phyloP scores from a whole-genome alignment of 2,113 vertebrate species.

The Dasypus novemcinctus region DNA sequence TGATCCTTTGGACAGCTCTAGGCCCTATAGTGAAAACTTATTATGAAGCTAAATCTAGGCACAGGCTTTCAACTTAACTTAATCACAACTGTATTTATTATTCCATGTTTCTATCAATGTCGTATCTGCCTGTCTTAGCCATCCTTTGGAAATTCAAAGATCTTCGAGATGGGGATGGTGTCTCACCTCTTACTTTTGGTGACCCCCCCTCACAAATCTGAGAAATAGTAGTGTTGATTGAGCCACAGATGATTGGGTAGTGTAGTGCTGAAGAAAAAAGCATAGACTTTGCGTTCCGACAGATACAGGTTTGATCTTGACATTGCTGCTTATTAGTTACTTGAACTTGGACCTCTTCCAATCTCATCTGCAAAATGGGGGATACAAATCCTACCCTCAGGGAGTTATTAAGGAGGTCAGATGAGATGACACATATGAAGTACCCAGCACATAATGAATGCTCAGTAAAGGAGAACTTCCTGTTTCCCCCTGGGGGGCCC shows the following conservation, averaged over 20 bases:
- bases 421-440: background rate
- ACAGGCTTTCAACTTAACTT: background rate
- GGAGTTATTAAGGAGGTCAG: background rate
- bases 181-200: background rate
- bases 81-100: background rate
- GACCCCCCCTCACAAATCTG: background rate
- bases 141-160: background rate
- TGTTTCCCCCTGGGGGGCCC: background rate
- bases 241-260: background rate
- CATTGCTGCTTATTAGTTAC: no score
- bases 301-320: background rate
- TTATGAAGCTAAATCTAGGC: background rate
- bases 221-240: background rate
- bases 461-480: background rate
- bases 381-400: background rate
- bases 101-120: background rate
- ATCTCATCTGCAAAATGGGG: background rate
- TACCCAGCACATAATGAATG: background rate
- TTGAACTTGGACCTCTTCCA: background rate
- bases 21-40: background rate
- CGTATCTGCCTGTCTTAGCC: background rate
- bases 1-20: background rate
- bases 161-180: background rate
- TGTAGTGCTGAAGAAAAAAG: background rate
- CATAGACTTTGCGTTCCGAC: rapidly evolving